phyloP scores from a whole-genome alignment of 1,140 invertebrate species.

The Phocides pigmalion region DNA sequence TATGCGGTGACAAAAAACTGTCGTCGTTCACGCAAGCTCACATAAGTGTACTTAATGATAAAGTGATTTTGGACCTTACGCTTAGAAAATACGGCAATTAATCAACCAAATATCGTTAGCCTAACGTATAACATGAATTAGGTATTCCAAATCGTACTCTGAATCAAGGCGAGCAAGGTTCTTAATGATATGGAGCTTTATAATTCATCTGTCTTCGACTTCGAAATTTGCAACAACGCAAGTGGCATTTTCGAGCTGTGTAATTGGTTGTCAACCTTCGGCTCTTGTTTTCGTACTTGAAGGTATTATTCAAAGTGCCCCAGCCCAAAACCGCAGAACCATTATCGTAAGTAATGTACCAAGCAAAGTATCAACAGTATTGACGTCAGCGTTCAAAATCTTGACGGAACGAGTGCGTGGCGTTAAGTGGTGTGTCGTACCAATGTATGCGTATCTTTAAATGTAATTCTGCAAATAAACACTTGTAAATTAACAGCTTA shows the following conservation, averaged over 20 bases:
- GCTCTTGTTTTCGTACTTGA: slow-evolving; percentile 1
- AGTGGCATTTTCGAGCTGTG: neutral
- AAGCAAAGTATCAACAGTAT: neutral
- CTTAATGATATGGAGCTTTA: no score
- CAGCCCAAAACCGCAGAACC: slow-evolving; percentile 5
- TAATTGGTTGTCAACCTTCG: slow-evolving; percentile 11
- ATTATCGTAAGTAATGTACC: slow-evolving; percentile 16
- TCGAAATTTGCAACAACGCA: neutral
- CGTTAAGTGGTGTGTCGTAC: slow-evolving; percentile 12
- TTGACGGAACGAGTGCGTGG: neutral
- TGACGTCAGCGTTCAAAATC: slow-evolving; percentile 18
- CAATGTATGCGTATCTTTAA: neutral
- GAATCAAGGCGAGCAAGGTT: no score
- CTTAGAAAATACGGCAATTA: neutral
- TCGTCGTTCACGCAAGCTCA: neutral
- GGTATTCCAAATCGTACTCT: no score
- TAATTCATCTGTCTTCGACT: neutral
- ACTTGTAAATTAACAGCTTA: neutral
- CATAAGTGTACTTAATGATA: neutral
- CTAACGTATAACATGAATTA: no score
- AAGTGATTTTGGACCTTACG: neutral
- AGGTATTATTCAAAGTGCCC: slow-evolving; percentile 17
- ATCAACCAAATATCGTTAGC: neutral
- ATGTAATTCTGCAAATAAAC: slow-evolving; percentile 10
- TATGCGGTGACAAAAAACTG: slow-evolving; percentile 1